Evolutionary conservation across 2,888 invertebrate genomes (phyloP), one percentile per base, ranked within the genome.

Genomic region (Scrobipalpa atriplicella): DNA sequence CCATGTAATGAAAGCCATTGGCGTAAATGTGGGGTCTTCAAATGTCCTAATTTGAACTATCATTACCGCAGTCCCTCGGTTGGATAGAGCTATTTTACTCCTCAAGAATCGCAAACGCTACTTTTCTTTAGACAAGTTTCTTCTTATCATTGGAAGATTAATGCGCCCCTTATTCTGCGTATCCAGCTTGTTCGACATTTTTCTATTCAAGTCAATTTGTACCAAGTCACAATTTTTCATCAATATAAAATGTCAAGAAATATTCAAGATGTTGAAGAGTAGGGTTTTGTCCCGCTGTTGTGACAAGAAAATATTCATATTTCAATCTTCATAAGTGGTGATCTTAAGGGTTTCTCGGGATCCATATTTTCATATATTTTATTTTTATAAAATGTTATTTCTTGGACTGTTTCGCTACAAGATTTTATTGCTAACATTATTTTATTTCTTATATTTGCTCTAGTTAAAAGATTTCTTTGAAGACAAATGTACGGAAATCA

Each of bases 271-370:
- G 52, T 52, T 52, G 52, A 52, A 56, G 54, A 21, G 18, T 21
- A 51, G 7, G 56, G 54, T 51, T 51, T 38, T 39, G 16, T 56
- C 29, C 21, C 54, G 21, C 21, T 51, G 51, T 47, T 62, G 41
- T 39, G 16, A 41, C 11, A 51, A 54, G 64, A 61, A 66, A 51
- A 68, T 60, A 64, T 68, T 66, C 66, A 68, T 66, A 63, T 63
- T 66, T 64, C 64, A 68, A 68, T 68, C 68, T 61, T 61, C 61
- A 63, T 61, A 61, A 66, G 54, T 64, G 66, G 60, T 62, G 61
- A 41, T 39, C 19, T 62, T 41, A 19, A 39, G 39, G 41, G 19
- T 19, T 36, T 38, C 38, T 29, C 11, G 19, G 13, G 54, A 11
- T 29, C n/a, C 21, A 8, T 29, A 29, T 18, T 56, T 13, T 56